Base-by-base conservation (phyloP, 2,113 vertebrate genomes). In the Melanerpes formicivorus region DNA sequence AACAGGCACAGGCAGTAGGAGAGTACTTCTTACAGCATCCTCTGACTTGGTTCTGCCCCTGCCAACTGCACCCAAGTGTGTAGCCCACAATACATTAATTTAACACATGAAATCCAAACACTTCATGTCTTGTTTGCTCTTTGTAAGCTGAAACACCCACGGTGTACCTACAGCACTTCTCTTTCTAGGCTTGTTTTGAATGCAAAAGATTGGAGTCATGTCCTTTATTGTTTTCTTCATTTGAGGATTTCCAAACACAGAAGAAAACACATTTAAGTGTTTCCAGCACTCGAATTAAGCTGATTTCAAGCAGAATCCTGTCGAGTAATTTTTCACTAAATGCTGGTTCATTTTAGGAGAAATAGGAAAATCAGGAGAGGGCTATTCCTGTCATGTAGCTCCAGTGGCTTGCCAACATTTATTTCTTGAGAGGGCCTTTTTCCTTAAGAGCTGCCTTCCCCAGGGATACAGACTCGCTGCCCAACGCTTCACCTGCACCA, bases 271-370 rank as follows among this genome's bases (percentile, higher is more conserved):
- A 32, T 83, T 48, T 93, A n/a, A 55, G 9, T 71, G 32, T 71
- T 93, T 95, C 40, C 11, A 88, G 9, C 59, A 27, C 56, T 92
- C 77, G 27, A 44, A 62, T 67, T 93, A 88, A 88, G 56, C 44
- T 90, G 72, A 78, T 87, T 56, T 75, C 91, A 84, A 92, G 83
- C 84, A 93, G 60, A 32, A 75, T 72, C 18, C n/a, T 90, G 25
- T 70, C 18, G 76, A 80, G 50, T 60, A 77, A 54, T 80, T 77
- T 95, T 70, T 40, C 32, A 78, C 0, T 92, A 86, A 93, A 40
- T 88, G 5, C 18, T 67, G 54, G 50, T 78, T 84, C 10, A 9
- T 82, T 88, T 84, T 89, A 79, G 70, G 42, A 82, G 42, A 50
- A 79, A 25, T 4, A 76, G 29, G 63, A 86, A 73, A 78, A 44